Evolutionary conservation across 2,888 invertebrate species (phyloP).

Genomic region (Scrobipalpa atriplicella): DNA sequence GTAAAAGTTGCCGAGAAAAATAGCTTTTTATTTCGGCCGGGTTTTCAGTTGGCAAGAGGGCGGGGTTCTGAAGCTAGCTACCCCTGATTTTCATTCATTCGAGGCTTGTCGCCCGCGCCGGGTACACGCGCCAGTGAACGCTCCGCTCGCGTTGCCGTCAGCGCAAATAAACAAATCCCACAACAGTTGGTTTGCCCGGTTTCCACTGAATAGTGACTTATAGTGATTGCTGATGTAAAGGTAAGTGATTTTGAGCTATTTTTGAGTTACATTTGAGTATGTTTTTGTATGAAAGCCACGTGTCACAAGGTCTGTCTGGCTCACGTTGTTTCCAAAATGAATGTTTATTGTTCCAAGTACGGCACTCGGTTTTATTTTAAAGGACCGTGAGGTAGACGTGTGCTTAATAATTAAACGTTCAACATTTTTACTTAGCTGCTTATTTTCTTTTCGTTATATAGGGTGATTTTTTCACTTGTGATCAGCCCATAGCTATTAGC

Average conservation of each 20-base stretch:
- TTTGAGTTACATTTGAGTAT: constrained; percentile 16
- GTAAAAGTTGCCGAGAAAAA: constrained; percentile 28
- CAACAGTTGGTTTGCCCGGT: constrained; percentile 31
- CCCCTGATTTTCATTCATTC: constrained; percentile 76
- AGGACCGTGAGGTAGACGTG: not conserved
- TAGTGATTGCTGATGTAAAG: not conserved
- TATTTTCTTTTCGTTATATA: not conserved
- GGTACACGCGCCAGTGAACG: constrained; percentile 43
- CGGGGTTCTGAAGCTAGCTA: constrained; percentile 62
- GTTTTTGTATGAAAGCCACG: constrained; percentile 25
- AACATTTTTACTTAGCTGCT: not conserved
- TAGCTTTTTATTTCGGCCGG: constrained; percentile 48
- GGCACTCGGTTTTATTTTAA: not conserved
- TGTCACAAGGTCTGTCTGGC: constrained; percentile 22
- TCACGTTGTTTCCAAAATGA: constrained; percentile 24
- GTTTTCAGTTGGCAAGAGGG: constrained; percentile 53
- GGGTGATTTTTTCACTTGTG: too few species aligned
- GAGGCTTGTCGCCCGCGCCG: constrained; percentile 50
- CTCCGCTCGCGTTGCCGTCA: constrained; percentile 50
- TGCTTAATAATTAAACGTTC: not conserved
- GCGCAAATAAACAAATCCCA: constrained; percentile 58
- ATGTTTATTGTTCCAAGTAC: constrained; percentile 20
- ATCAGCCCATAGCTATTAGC: too few species aligned
- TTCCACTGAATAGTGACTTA: not conserved
- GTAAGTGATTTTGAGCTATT: constrained; percentile 7